phyloP scores from a whole-genome alignment of 2,113 vertebrate species.

The Neolamprologus ventralis region DNA sequence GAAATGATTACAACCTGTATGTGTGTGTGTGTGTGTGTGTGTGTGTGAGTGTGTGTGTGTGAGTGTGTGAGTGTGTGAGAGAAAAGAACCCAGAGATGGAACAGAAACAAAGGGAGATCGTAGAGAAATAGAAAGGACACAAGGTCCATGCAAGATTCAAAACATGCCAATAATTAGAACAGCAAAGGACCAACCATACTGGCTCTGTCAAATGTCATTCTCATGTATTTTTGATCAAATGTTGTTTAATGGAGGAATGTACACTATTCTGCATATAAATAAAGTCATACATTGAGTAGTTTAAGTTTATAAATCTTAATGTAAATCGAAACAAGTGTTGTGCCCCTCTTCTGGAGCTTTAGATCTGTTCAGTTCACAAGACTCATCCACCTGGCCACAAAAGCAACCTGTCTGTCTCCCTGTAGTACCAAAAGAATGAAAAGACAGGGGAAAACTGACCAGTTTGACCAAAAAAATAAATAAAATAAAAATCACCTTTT shows the following conservation, averaged over 20 bases:
- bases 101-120: not conserved
- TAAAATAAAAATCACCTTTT: not conserved
- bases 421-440: not conserved
- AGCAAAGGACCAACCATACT: not conserved
- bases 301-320: rapidly evolving
- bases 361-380: not conserved
- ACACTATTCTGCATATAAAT: not conserved
- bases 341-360: not conserved
- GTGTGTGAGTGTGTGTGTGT: not conserved
- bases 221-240: not conserved
- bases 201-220: not conserved
- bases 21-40: not conserved
- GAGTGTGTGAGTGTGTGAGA: not conserved
- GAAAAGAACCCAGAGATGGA: not conserved
- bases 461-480: not conserved
- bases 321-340: not conserved
- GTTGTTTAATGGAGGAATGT: not conserved
- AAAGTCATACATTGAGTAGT: not conserved
- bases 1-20: constrained; percentile 11
- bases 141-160: not conserved
- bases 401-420: not conserved
- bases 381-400: not conserved
- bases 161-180: not conserved
- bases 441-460: not conserved
- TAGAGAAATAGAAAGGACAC: not conserved